Evolutionary conservation across 2,888 invertebrate species (phyloP), one percentile per base, ranked within the genome.

Genomic region (Drosophila conformis): DNA sequence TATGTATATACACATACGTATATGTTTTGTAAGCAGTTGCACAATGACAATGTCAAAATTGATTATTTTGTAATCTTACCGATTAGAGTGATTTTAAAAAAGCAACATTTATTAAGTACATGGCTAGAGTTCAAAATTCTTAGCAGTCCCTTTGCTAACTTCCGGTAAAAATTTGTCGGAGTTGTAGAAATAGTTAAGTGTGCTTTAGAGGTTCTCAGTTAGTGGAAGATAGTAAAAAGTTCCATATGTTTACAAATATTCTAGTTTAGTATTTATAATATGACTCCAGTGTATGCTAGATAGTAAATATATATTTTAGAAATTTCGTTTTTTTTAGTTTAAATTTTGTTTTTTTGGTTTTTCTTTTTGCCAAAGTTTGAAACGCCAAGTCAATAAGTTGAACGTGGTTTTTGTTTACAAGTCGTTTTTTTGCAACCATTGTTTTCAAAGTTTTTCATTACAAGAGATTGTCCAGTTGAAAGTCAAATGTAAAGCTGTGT

Each of bases 401-500:
- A 76, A 85, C 65, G 56, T 67, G 75, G 48, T 63, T 76, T 73
- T 76, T 62, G 51, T 49, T 72, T 62, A 66, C 63, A 71, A 76
- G 60, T 68, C 57, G 51, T 52, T 64, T 71, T 72, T 54, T 51
- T 48, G 35, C 66, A 79, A 60, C 29, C 31, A 42, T 62, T 80
- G 42, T 59, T 38, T 36, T 56, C 52, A 46, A 31, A 64, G 56
- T 68, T 61, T 71, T 56, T 72, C 58, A 69, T 80, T 76, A 70
- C 65, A 81, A 80, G 75, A 89, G 87, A 87, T 87, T 87, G 87
- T 87, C 87, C 87, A 82, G 71, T 78, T 86, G 61, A 69, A 77
- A 81, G 81, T 74, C 72, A 72, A 74, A 68, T 74, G 62, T 49
- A 53, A 65, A 72, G 58, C 60, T 57, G 40, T 51, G 7, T 33